Conservation (phyloP, 2,888 invertebrate species). For the Ryuthela nishihirai region DNA sequence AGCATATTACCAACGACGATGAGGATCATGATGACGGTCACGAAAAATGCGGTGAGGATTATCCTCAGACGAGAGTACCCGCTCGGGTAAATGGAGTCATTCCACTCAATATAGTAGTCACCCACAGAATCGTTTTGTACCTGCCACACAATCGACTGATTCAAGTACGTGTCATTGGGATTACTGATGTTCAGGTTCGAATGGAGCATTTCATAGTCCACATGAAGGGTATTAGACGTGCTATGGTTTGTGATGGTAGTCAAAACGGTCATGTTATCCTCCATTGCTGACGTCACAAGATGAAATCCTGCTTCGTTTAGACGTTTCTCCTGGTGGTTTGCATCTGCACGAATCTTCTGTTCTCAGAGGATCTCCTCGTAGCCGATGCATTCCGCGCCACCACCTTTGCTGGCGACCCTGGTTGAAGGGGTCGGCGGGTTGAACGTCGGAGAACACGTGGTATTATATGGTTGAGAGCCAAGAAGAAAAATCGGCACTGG, state of each 20-base stretch:
- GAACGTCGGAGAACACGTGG: too few relatives aligned
- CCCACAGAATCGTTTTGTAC: constrained; percentile 1
- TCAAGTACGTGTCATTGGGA: background rate
- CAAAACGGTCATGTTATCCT: background rate
- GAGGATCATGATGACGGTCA: constrained; percentile 89
- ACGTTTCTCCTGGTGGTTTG: background rate
- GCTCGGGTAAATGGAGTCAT: constrained; percentile 63
- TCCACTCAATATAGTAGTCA: constrained; percentile 11
- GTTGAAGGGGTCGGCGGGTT: too few relatives aligned
- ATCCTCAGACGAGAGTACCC: constrained; percentile 89
- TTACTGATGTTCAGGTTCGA: constrained; percentile 4
- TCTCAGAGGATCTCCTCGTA: too few relatives aligned
- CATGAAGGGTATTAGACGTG: background rate
- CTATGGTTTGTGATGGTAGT: background rate
- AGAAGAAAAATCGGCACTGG: too few relatives aligned
- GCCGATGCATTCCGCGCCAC: too few relatives aligned
- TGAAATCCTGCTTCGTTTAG: background rate
- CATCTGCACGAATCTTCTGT: too few relatives aligned
- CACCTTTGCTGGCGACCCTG: too few relatives aligned
- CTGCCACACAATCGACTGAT: constrained; percentile 2
- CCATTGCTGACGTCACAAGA: background rate
- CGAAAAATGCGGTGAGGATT: constrained; percentile 82
- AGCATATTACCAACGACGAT: constrained; percentile 95
- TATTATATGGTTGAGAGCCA: too few relatives aligned
- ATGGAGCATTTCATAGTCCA: constrained; percentile 21